Evolutionary conservation across 2,888 invertebrate species (phyloP), one percentile per base, ranked within the genome.

Genomic region (Agriotes lineatus): DNA sequence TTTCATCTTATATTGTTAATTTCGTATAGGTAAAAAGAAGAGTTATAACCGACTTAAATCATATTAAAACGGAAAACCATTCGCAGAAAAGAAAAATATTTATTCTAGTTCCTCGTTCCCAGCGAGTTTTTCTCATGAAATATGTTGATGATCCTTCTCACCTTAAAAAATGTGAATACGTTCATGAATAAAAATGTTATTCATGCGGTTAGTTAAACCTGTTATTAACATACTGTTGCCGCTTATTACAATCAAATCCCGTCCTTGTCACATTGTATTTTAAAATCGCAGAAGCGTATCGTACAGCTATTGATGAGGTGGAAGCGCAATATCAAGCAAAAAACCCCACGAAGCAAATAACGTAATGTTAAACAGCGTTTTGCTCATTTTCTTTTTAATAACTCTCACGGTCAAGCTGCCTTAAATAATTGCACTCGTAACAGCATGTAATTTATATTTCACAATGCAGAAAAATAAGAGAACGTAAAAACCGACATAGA

Each of bases 201-300:
- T 58, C 48, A 39, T 57, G 50, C 25, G 19, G 57, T 44, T 65
- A 65, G n/a, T 42, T 65, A 50, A 67, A 67, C 61, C 30, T 61
- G 52, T 67, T 30, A 67, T 67, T 67, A 67, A 50, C 37, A 54
- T 48, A 60, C 25, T 67, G 30, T 42, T 60, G 50, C 54, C 35
- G 61, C 48, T 65, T 61, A 61, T 67, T 67, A 56, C 12, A 20
- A 35, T 16, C 22, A 39, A 67, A 61, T 44, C 42, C 22, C 45
- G 56, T 45, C 67, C 61, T 67, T 60, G 61, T 56, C 56, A 54
- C 48, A 67, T 35, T 61, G 48, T 61, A 48, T 45, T 67, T 56
- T 44, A 39, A 61, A 61, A 61, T 25, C 19, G 42, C 20, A 56
- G 44, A 30, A 61, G 56, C 67, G 67, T 56, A 67, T 33, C 52